phyloP scores from a whole-genome alignment of 2,113 vertebrate species.

The Bombycilla garrulus region DNA sequence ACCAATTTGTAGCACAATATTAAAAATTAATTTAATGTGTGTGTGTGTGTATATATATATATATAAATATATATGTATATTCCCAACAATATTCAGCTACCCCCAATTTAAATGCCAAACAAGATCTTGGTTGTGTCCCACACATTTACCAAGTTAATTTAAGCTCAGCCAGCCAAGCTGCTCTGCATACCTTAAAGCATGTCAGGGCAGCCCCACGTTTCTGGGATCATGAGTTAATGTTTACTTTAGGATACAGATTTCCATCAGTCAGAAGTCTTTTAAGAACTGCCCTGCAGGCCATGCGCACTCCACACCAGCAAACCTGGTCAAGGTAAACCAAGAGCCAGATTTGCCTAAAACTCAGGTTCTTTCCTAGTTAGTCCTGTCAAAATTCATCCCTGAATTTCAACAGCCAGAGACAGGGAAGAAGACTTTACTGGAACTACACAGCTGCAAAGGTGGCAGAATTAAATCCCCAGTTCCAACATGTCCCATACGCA shows the following conservation, averaged over 20 bases:
- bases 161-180: not conserved
- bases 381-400: not conserved
- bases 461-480: not conserved
- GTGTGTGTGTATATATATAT: too few relatives aligned
- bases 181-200: constrained; percentile 1
- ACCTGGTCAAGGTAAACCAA: not conserved
- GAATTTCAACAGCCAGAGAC: not conserved
- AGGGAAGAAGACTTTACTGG: not conserved
- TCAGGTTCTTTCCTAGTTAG: not conserved
- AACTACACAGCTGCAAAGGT: not conserved
- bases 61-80: not conserved
- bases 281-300: not conserved
- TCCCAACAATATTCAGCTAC: not conserved
- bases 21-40: not conserved
- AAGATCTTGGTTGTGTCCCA: not conserved
- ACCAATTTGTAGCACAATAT: not conserved
- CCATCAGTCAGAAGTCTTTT: not conserved
- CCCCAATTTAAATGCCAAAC: not conserved
- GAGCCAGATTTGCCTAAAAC: too few relatives aligned
- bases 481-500: not conserved
- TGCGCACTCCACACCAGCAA: accelerated
- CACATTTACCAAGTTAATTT: not conserved
- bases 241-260: not conserved
- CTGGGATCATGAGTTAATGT: not conserved
- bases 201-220: not conserved